phyloP scores from a whole-genome alignment of 2,797 vertebrate genomes.

The Bucorvus abyssinicus region DNA sequence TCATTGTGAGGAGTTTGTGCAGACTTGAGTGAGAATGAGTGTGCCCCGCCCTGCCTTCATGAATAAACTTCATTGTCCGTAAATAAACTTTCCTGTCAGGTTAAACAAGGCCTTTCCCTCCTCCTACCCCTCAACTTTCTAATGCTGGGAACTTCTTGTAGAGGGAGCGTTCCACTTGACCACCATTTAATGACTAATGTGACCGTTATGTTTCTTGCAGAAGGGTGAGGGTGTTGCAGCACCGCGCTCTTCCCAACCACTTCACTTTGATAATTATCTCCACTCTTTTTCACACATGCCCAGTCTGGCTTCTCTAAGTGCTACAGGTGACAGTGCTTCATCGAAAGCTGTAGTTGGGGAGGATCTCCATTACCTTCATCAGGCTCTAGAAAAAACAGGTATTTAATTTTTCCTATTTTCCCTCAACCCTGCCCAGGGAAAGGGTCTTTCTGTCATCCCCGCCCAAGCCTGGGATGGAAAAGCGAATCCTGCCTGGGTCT shows the following conservation, averaged over 20 bases:
- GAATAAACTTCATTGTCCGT: background rate
- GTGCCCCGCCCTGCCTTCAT: background rate
- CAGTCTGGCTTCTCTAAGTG: background rate
- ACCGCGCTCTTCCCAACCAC: accelerated
- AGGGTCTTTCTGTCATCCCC: background rate
- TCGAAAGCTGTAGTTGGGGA: background rate
- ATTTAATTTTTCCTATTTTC: background rate
- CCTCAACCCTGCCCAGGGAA: background rate
- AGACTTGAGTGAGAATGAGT: background rate
- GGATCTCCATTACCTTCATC: background rate
- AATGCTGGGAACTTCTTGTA: background rate
- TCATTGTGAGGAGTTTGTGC: background rate
- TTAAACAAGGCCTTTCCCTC: background rate
- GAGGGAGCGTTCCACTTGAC: background rate
- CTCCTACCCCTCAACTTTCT: background rate
- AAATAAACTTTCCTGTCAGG: background rate
- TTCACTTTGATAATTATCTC: background rate
- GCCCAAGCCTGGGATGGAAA: background rate
- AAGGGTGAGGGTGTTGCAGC: background rate
- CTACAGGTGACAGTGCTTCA: background rate
- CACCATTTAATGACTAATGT: accelerated
- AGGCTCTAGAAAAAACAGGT: background rate
- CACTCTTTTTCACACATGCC: background rate
- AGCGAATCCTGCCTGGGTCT: background rate
- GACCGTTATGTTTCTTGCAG: background rate